Base-by-base conservation (phyloP, 2,888 invertebrate genomes). In the Odiellus spinosus region DNA sequence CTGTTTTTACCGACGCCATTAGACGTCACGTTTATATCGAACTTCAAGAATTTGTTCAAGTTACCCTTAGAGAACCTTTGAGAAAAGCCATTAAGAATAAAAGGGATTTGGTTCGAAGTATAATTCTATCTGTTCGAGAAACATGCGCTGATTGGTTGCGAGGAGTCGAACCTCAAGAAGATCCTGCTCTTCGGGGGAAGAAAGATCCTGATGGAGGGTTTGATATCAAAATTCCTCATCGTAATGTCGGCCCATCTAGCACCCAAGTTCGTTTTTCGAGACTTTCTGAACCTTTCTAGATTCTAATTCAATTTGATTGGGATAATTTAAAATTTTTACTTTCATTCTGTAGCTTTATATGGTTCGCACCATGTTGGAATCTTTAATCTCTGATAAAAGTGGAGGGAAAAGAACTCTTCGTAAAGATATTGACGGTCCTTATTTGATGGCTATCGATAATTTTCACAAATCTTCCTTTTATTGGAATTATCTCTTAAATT, bases 361-460 rank as follows among this genome's bases (percentile, higher is more conserved):
- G 95, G 93, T 96, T 3, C 77, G 98, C 6, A 98, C 98, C 0
- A 98, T 98, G 82, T 69, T 98, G 48, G 98, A 98, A 65, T 95
- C 95, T 0, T 70, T 99, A 46, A 87, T 96, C 53, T 90, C 93
- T 0, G 98, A 99, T 67, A 93, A 95, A 69, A 90, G 90, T 45
- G 90, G 93, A 0, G 93, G 93, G 0, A 83, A 96, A 62, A 74
- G 91, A 45, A 93, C 93, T 0, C 70, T 95, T 3, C 75, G 95
- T 44, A 98, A 96, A 64, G 98, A 99, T 62, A 81, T 98, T 55
- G 98, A 99, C 64, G 87, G 88, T 0, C 81, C 82, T 56, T 87
- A 90, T 51, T 73, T 96, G 15, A 76, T 82, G 60, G 84, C 86
- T 67, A 96, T 99, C 55, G 95, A 95, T 65, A 76, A 80, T 44